Evolutionary conservation across 2,113 vertebrate species (phyloP), one percentile per base, ranked within the genome.

Genomic region (Sinocyclocheilus maitianheensis): DNA sequence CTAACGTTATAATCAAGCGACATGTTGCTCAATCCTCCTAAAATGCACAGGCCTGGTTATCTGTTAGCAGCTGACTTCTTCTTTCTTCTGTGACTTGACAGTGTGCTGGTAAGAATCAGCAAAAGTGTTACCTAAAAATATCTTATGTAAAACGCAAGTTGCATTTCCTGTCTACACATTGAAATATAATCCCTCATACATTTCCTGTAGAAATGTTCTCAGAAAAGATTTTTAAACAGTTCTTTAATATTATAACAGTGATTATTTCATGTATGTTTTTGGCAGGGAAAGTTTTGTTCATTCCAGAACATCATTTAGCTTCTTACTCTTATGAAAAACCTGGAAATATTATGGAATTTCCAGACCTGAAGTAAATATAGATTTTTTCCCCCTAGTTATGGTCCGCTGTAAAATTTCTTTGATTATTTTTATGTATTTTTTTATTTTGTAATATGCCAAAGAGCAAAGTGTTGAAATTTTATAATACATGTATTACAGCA

Each of bases 61-160:
- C 79, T 20, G 43, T 48, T 51, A 67, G n/a, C 24, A 51, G 62
- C 60, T 81, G 60, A 67, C 62, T 81, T 67, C 60, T 81, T 8
- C 13, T 26, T 3, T 81, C 16, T 24, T 81, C 43, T 26, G 40
- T 26, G 48, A 48, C 3, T 67, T 48, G 40, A 67, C 14, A 30
- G 3, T 67, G 6, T 67, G 43, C 62, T 65, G 40, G n/a, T 67
- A 4, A n/a, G 18, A 16, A 8, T 55, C 4, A 8, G 11, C 34
- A 62, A 6, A 62, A 43, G 71, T 20, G 2, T 1, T 20, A 37
- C 4, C 71, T n/a, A 74, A 72, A 24, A 46, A 48, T 4, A 0
- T 4, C 8, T 16, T 51, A 16, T 76, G 46, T 26, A 26, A 75
- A 1, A 46, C 4, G 11, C 4, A 5, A 55, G 53, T 60, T 37